phyloP scores from a whole-genome alignment of 2,797 vertebrate genomes.

The Loris lydekkerianus region DNA sequence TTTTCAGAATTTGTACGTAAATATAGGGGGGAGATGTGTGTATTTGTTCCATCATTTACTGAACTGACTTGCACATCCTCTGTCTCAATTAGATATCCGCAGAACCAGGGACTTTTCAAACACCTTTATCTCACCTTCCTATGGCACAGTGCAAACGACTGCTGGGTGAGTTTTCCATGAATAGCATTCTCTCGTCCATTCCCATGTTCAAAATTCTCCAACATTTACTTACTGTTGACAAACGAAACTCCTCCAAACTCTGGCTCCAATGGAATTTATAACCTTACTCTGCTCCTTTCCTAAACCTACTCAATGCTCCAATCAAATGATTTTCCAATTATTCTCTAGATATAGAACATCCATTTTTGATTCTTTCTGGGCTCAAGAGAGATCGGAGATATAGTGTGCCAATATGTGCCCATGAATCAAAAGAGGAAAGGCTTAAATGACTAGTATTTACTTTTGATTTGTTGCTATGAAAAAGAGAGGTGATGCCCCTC shows the following conservation, averaged over 20 bases:
- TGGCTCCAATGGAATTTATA: not conserved
- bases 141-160: not conserved
- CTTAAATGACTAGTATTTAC: conserved; percentile 61
- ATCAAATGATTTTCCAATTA: not conserved
- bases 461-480: conserved; percentile 76
- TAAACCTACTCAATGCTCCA: not conserved
- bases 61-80: not conserved
- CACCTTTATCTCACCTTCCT: not conserved
- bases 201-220: not conserved
- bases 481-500: not conserved
- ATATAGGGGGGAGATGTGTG: not conserved
- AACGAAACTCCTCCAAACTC: not conserved
- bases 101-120: not conserved
- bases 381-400: not conserved
- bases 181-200: not conserved
- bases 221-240: not conserved
- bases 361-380: not conserved
- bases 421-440: not conserved
- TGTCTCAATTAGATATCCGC: not conserved
- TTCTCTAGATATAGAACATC: not conserved
- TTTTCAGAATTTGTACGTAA: not conserved
- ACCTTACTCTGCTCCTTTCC: not conserved
- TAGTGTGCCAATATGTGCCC: not conserved
- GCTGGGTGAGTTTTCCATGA: not conserved
- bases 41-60: not conserved